Percentiles rank a stretch among this genome's conserved stretches.
These are phyloP conservation scores for Sebastolobus alascanus DNA, from an alignment of 2,797 vertebrate species.

Conservation along the genomic window DNA sequence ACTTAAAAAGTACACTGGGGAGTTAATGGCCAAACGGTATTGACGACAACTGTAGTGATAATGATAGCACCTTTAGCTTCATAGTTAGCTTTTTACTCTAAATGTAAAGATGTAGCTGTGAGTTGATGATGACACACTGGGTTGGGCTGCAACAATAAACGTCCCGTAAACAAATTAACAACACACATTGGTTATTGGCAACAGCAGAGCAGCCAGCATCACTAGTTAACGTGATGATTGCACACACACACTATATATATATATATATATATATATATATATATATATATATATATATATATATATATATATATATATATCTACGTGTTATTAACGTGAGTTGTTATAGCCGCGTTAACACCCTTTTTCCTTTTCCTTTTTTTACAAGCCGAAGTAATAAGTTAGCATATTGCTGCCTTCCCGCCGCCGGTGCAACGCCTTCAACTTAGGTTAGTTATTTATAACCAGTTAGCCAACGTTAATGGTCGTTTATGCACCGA, in stretches of 20 bases:
- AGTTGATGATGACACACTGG: slow-evolving; percentile 70
- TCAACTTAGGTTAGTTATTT: slow-evolving; percentile 25
- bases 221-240: background rate
- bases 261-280: too few relatives aligned
- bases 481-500: background rate
- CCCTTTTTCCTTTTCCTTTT: slow-evolving; percentile 45
- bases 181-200: slow-evolving; percentile 29
- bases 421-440: slow-evolving; percentile 53
- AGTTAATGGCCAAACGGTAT: background rate
- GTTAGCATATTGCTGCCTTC: slow-evolving; percentile 56
- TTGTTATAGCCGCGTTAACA: slow-evolving; percentile 60
- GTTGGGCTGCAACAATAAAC: slow-evolving; percentile 69
- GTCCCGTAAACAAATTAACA: slow-evolving; percentile 66
- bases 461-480: background rate
- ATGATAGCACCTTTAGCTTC: rapidly evolving
- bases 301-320: too few relatives aligned
- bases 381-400: slow-evolving; percentile 50
- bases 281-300: rapidly evolving
- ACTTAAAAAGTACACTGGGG: background rate
- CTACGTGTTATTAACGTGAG: background rate
- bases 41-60: too few relatives aligned
- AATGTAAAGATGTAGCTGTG: slow-evolving; percentile 47
- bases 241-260: too few relatives aligned
- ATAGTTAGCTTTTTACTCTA: background rate
- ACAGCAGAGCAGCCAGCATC: background rate